These are phyloP conservation scores for Cremastinae sp. DNA, from an alignment of 2,888 invertebrate species.

Conservation along the genomic window DNA sequence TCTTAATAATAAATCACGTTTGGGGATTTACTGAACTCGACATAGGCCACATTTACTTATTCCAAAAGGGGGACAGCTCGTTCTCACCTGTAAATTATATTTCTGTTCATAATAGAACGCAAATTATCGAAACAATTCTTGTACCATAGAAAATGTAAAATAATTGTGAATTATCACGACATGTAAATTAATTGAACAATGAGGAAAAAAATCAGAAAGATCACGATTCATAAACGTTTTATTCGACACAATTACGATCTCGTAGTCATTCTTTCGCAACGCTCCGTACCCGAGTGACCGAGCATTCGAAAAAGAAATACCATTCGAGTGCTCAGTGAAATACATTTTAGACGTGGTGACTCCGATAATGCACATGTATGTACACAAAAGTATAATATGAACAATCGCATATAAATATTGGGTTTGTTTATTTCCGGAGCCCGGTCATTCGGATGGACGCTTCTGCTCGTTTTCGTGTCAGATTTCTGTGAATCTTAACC, in stretches of 20 bases:
- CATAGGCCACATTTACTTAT: constrained; percentile 29
- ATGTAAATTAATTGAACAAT: not conserved
- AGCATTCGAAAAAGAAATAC: constrained; percentile 47
- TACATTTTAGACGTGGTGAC: constrained; percentile 42
- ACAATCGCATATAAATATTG: constrained; percentile 31
- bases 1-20: constrained; percentile 40
- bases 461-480: constrained; percentile 31
- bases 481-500: constrained; percentile 37
- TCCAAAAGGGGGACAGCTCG: not conserved
- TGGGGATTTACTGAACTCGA: constrained; percentile 7
- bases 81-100: constrained; percentile 24
- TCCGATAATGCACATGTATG: constrained; percentile 40
- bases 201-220: constrained; percentile 13
- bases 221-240: constrained; percentile 60
- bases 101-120: constrained; percentile 1
- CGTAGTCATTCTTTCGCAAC: constrained; percentile 47
- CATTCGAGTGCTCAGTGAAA: constrained; percentile 57
- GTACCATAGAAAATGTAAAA: constrained; percentile 22
- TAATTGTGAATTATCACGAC: not conserved
- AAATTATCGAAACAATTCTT: not conserved
- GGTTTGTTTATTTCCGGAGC: constrained; percentile 43
- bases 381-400: constrained; percentile 8
- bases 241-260: constrained; percentile 57
- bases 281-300: constrained; percentile 50
- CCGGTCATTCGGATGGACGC: constrained; percentile 42